These are phyloP conservation scores for Varecia variegata DNA, from an alignment of 2,797 vertebrate genomes.

Conservation along the genomic window DNA sequence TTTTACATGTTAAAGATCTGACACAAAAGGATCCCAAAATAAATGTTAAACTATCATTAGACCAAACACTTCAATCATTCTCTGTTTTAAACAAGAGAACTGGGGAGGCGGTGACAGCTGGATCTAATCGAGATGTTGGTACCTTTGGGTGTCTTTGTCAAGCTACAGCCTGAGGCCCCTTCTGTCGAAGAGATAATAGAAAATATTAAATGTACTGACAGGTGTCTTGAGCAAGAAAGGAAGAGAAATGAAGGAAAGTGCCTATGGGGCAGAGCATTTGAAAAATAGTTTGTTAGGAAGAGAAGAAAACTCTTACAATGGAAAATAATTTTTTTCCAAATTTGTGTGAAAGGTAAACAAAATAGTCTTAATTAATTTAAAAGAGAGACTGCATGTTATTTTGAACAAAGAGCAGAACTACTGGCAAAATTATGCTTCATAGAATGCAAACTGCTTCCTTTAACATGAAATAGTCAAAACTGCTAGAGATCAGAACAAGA, in stretches of 20 bases:
- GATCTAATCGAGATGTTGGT: slow-evolving; percentile 71
- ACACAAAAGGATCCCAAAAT: slow-evolving; percentile 37
- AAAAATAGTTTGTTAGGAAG: slow-evolving; percentile 13
- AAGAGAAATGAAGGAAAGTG: slow-evolving; percentile 54
- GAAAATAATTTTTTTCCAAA: slow-evolving; percentile 59
- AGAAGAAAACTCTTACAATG: neutral
- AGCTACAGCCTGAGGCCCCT: slow-evolving; percentile 82
- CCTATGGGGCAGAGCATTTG: slow-evolving; percentile 55
- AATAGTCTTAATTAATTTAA: slow-evolving; percentile 75
- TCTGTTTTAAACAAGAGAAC: slow-evolving; percentile 60
- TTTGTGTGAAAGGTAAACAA: slow-evolving; percentile 77
- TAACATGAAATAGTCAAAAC: slow-evolving; percentile 35
- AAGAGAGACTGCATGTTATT: slow-evolving; percentile 56
- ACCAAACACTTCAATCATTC: slow-evolving; percentile 33
- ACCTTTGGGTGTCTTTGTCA: slow-evolving; percentile 82
- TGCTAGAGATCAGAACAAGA: neutral
- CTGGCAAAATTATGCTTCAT: slow-evolving; percentile 68
- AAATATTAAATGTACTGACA: slow-evolving; percentile 80
- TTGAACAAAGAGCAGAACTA: slow-evolving; percentile 43
- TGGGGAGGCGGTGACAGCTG: slow-evolving; percentile 76
- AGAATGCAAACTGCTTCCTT: slow-evolving; percentile 54
- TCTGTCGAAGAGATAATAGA: slow-evolving; percentile 81
- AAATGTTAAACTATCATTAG: slow-evolving; percentile 50
- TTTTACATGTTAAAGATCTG: slow-evolving; percentile 40
- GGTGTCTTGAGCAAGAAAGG: slow-evolving; percentile 80